Percentiles rank a stretch among this genome's conserved stretches.
These are phyloP conservation scores for Megaleporinus macrocephalus DNA, from an alignment of 2,113 vertebrate genomes.

Conservation along the genomic window DNA sequence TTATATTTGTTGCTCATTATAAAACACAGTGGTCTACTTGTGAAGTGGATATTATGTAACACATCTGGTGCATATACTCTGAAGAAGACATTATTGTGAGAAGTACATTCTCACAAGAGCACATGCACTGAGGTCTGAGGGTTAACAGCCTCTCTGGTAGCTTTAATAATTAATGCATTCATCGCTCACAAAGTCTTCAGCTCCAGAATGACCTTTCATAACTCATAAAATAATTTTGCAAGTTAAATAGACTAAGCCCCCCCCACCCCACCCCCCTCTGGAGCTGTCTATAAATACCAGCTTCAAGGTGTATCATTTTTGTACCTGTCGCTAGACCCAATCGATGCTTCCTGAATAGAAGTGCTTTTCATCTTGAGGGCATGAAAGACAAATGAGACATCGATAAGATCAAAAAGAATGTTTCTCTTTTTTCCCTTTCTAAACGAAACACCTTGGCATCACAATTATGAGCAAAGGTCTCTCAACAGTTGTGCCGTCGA, in stretches of 20 bases:
- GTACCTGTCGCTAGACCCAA: background rate
- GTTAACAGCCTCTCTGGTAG: conserved; percentile 35
- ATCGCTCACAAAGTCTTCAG: conserved; percentile 39
- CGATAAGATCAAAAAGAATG: conserved; percentile 35
- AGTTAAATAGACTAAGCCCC: conserved; percentile 48
- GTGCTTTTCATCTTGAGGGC: conserved; percentile 37
- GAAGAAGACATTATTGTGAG: background rate
- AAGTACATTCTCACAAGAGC: background rate
- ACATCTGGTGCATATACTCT: too few relatives aligned
- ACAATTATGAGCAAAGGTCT: background rate
- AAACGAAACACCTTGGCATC: background rate
- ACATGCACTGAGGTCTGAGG: conserved; percentile 10
- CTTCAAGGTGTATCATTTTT: conserved; percentile 15
- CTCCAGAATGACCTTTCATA: conserved; percentile 51
- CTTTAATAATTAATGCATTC: conserved; percentile 39
- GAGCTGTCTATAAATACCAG: conserved; percentile 50
- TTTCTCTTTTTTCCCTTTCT: background rate
- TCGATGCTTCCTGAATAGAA: conserved; percentile 42
- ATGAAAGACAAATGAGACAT: conserved; percentile 43
- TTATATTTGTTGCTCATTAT: too few relatives aligned
- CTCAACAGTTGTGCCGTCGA: background rate
- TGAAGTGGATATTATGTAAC: background rate
- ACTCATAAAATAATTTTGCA: conserved; percentile 53
- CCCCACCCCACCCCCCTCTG: conserved; percentile 37
- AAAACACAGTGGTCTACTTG: background rate